These are phyloP conservation scores for Ursus arctos DNA, from an alignment of 2,113 vertebrate species.

Conservation along the genomic window DNA sequence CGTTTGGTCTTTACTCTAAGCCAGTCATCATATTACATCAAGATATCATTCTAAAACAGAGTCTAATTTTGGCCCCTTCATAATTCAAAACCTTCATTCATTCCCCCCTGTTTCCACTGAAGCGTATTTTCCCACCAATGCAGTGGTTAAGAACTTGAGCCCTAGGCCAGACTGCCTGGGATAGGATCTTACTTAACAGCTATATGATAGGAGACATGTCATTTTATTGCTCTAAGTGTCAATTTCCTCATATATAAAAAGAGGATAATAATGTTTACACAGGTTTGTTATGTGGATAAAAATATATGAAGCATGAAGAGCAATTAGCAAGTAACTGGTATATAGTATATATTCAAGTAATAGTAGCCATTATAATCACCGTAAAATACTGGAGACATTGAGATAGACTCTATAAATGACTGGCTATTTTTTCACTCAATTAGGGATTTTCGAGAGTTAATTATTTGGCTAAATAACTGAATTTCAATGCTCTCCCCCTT, in stretches of 20 bases:
- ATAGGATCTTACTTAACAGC: not conserved
- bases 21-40: not conserved
- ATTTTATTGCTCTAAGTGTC: not conserved
- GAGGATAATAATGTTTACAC: not conserved
- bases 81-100: not conserved
- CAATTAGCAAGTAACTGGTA: not conserved
- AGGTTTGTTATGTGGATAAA: not conserved
- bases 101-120: not conserved
- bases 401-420: conserved; percentile 14
- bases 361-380: not conserved
- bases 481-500: conserved; percentile 3
- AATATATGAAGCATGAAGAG: not conserved
- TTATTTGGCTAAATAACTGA: conserved; percentile 36
- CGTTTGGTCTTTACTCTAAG: not conserved
- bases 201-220: not conserved
- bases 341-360: not conserved
- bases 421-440: not conserved
- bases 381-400: conserved; percentile 13
- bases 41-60: not conserved
- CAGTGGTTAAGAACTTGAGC: not conserved
- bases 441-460: conserved; percentile 13
- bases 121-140: not conserved
- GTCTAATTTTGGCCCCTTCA: not conserved
- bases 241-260: conserved; percentile 25
- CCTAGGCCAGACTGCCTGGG: not conserved